Evolutionary conservation across 2,888 invertebrate genomes (phyloP), one percentile per base, ranked within the genome.

Genomic region (Ophion costatus): DNA sequence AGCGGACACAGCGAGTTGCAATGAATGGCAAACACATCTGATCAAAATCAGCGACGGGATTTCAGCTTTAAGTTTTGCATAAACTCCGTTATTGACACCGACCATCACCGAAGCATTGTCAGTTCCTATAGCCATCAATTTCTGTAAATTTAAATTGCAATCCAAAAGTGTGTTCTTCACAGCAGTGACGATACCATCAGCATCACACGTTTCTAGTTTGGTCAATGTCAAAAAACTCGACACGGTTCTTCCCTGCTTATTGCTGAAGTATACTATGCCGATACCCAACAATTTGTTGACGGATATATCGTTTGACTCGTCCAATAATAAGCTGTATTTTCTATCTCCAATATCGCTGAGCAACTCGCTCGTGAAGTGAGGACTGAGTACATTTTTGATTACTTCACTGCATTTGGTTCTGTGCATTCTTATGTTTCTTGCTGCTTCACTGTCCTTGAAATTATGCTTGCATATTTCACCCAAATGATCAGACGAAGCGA

Each of bases 1-100:
- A 24, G 24, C 24, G 91, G 91, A 90, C 33, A 89, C 88, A 10
- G 90, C 90, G 29, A 92, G 84, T 56, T 90, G 90, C 57, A 93
- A 81, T 42, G 92, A 92, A 86, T 93, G 93, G 80, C 93, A 93
- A 3, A 92, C 86, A 86, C 93, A 92, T 59, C 89, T 85, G 17
- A 92, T 88, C 78, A 92, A 24, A 88, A 87, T 90, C 73, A 91
- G 77, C 78, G 89, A 78, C 24, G 91, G 91, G 67, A 20, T 88
- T 86, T 74, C 24, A 24, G 24, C 24, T 24, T 24, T 24, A 24
- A n/a, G n/a, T n/a, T n/a, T n/a, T n/a, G n/a, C n/a, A n/a, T n/a
- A 91, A 84, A 56, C 74, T 63, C n/a, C n/a, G n/a, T n/a, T n/a
- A n/a, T n/a, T n/a, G n/a, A n/a, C n/a, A n/a, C n/a, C n/a, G n/a